Evolutionary conservation across 2,113 vertebrate species (phyloP).

Genomic region (Psophia crepitans): DNA sequence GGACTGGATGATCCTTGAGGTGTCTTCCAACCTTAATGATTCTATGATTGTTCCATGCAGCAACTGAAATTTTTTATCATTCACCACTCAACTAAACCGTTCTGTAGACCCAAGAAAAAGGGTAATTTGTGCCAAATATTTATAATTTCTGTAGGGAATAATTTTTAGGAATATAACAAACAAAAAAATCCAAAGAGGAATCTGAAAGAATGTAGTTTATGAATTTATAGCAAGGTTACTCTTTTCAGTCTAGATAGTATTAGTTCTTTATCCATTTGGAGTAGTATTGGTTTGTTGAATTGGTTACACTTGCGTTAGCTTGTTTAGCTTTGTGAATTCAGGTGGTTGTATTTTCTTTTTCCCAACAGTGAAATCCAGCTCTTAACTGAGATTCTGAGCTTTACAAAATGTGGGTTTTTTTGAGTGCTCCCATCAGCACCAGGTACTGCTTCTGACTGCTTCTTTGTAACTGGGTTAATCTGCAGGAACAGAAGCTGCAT

Average conservation of each 20-base stretch:
- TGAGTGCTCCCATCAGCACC: neutral
- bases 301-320: neutral
- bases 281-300: neutral
- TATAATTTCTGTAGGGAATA: neutral
- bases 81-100: neutral
- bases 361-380: neutral
- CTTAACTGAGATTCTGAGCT: neutral
- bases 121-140: neutral
- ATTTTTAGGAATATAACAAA: neutral
- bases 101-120: neutral
- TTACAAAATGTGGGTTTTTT: neutral
- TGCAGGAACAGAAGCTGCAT: neutral
- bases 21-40: too few relatives aligned
- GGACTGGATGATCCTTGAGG: too few relatives aligned
- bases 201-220: neutral
- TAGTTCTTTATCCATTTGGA: neutral
- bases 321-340: neutral
- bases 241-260: neutral
- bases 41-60: neutral
- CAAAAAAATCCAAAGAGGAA: neutral
- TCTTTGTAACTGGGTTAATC: neutral
- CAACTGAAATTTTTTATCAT: neutral
- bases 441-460: neutral
- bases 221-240: neutral
- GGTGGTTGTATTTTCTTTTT: neutral